These are phyloP conservation scores for Neodiprion lecontei DNA, from an alignment of 1,140 invertebrate species.

Conservation along the genomic window DNA sequence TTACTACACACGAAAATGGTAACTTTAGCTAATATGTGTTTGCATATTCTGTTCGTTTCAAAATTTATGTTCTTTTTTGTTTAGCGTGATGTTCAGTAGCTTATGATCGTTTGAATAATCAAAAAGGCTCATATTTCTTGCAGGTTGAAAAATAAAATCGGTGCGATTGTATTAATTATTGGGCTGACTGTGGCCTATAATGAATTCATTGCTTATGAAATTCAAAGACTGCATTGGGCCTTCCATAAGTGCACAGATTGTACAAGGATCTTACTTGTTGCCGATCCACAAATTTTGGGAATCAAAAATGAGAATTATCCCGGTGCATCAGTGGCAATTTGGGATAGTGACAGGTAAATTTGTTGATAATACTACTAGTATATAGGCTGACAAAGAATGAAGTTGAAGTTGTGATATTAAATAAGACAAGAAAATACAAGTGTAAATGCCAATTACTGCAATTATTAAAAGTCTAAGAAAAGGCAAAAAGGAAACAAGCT, in stretches of 20 bases:
- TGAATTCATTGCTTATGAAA: conserved; percentile 65
- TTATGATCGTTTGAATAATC: no score
- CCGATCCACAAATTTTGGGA: conserved; percentile 93
- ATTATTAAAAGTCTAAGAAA: no score
- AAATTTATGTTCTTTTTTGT: no score
- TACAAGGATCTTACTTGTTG: conserved; percentile 79
- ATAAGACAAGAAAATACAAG: no score
- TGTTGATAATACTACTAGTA: background rate
- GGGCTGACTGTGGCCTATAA: conserved; percentile 59
- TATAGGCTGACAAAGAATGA: no score
- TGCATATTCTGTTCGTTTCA: no score
- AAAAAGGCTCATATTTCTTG: conserved; percentile 12
- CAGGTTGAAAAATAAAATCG: conserved; percentile 50
- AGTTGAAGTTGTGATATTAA: no score
- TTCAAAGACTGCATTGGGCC: conserved; percentile 66
- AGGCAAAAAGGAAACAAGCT: no score
- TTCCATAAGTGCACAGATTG: conserved; percentile 66
- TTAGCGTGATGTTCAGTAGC: no score
- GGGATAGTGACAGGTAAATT: conserved; percentile 83
- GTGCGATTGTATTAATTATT: conserved; percentile 40
- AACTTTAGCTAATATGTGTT: no score
- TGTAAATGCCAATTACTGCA: no score
- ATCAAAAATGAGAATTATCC: conserved; percentile 71
- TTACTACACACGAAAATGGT: no score
- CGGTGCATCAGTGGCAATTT: conserved; percentile 67